Evolutionary conservation across 1,140 invertebrate genomes (phyloP), one percentile per base, ranked within the genome.

Genomic region (Goniozus legneri): DNA sequence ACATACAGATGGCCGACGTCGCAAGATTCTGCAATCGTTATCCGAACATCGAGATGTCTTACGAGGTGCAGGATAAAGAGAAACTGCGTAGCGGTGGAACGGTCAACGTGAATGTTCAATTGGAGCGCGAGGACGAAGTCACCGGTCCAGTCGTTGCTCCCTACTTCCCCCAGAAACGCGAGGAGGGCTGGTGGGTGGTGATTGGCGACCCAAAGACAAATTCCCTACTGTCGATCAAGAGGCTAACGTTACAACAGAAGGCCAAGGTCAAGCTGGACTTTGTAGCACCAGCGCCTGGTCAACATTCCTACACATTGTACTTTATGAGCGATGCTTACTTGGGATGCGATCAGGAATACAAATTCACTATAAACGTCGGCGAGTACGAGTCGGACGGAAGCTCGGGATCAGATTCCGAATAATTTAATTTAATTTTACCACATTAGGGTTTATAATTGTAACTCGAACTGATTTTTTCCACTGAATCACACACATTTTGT

Each of bases 141-240:
- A 87, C 87, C 1, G 94, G 93, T 0, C 93, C 94, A 0, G 96
- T 99, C 3, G 92, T 99, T 47, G 97, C 97, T 13, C 97, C 97
- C 0, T 92, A 95, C 75, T 99, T 97, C 79, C 96, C 97, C 32
- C 77, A 92, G 82, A 97, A 97, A 85, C 86, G 95, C 36, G 97
- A 99, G 74, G 97, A 99, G 79, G 95, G 95, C 30, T 99, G 97
- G 97, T 99, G 97, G 96, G 90, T 99, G 3, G 95, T 99, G 13
- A 95, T 99, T 64, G 96, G 97, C 1, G 96, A 98, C 73, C 90
- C 93, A 0, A 93, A 92, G 64, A 83, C 82, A 2, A 99, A 99
- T 76, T 93, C 92, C 0, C 75, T 99, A 12, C 80, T 98, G 1
- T 97, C 94, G 2, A 99, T 99, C 65, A 99, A 99, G 70, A 82